phyloP scores from a whole-genome alignment of 2,113 vertebrate genomes.

The Pterocles gutturalis region DNA sequence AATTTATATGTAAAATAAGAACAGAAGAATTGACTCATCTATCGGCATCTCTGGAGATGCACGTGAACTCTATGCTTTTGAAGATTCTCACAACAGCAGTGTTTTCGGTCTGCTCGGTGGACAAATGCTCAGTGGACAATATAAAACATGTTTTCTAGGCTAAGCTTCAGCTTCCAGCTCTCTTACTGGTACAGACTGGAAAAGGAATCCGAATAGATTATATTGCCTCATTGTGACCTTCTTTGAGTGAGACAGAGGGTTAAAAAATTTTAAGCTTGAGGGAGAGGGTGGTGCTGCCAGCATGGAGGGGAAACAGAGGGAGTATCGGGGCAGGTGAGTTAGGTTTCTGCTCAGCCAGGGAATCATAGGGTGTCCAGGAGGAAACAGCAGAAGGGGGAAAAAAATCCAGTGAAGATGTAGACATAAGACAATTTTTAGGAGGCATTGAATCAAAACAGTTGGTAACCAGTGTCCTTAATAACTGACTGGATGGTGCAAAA shows the following conservation, averaged over 20 bases:
- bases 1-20: neutral
- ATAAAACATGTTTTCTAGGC: neutral
- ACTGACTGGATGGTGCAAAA: neutral
- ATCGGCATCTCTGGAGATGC: neutral
- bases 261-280: neutral
- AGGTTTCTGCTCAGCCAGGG: neutral
- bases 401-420: neutral
- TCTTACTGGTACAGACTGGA: neutral
- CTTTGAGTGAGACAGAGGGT: neutral
- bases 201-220: neutral
- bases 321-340: neutral
- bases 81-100: neutral
- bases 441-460: neutral
- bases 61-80: neutral
- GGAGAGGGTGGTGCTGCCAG: neutral
- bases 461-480: neutral
- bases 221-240: neutral
- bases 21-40: neutral
- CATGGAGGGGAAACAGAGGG: too few species aligned
- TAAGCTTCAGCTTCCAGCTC: neutral
- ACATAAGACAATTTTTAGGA: neutral
- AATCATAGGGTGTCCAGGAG: neutral
- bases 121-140: neutral
- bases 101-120: rapidly evolving
- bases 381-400: neutral